A percentile compares a stretch with the other conserved stretches of the same genome.
Conservation (phyloP, 2,113 vertebrate species). For the Mohoua ochrocephala region DNA sequence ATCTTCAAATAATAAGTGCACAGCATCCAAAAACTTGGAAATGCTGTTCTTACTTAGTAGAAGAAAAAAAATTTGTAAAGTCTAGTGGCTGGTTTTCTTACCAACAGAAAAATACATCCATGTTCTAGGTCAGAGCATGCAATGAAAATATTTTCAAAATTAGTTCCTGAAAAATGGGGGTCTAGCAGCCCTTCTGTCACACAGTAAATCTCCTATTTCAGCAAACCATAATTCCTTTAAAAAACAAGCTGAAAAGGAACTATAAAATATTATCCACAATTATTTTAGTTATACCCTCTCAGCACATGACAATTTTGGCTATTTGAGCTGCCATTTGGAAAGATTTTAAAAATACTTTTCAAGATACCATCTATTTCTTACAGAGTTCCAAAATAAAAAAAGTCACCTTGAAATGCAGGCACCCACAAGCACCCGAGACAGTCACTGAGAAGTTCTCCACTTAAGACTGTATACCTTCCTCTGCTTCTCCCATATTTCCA, state of each 20-base stretch:
- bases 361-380: neutral
- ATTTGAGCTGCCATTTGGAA: neutral
- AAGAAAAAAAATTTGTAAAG: neutral
- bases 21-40: neutral
- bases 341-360: neutral
- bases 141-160: neutral
- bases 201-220: neutral
- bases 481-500: neutral
- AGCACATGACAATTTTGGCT: neutral
- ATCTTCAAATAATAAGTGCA: neutral
- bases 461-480: neutral
- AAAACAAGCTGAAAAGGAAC: neutral
- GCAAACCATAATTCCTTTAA: neutral
- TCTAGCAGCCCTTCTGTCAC: neutral
- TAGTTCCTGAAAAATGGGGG: neutral
- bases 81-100: neutral
- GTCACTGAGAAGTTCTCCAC: neutral
- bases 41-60: neutral
- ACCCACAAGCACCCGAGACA: neutral
- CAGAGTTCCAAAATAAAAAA: neutral
- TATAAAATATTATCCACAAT: neutral
- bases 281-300: neutral
- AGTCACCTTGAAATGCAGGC: neutral
- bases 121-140: neutral
- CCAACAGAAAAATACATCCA: neutral